Base-by-base conservation (phyloP, 2,797 vertebrate genomes). In the Gymnoscopelus braueri region DNA sequence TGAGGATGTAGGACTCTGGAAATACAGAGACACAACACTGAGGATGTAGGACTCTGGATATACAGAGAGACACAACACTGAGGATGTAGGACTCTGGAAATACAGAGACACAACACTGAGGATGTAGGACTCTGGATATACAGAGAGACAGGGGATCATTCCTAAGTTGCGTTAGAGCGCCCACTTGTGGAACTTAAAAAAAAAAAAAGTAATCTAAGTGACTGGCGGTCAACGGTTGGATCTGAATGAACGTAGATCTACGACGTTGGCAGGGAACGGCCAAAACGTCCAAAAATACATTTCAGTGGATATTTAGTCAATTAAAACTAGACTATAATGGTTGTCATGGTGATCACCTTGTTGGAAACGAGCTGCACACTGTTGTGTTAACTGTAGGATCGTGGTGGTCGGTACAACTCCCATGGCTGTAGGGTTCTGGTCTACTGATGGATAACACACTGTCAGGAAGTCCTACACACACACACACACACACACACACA, bases 381-480 rank as follows among this genome's bases (percentile, higher is more conserved):
- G 96, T 5, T 90, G 90, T 3, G 91, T 82, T 56, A 99, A 92
- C 75, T 95, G 91, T 57, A 94, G 88, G 39, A 95, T 86, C 0
- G 84, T 95, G 3, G 94, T 98, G 44, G 92, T 92, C 0, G 90
- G 92, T 58, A 93, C 91, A 4, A 96, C 92, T 0, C 95, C 96
- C 73, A 99, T 90, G 0, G 98, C 98, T 89, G 95, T 95, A 11
- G 95, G 90, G 55, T 96, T 94, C 32, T 72, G 87, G 39, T 94
- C 93, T 0, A 93, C 85, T 70, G 96, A 95, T 78, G 95, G 91
- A 87, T 95, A 96, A 2, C 92, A 97, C 57, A 99, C 91, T 1
- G 92, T 97, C 86, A 99, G 95, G 83, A 99, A 99, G 86, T 98
- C 97, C 97, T 99, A 78, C 2, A 63, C 5, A 26, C 58, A 44